Percentiles rank a stretch among this genome's conserved stretches.
phyloP scores from a whole-genome alignment of 2,113 vertebrate species.

The Chrysemys picta region DNA sequence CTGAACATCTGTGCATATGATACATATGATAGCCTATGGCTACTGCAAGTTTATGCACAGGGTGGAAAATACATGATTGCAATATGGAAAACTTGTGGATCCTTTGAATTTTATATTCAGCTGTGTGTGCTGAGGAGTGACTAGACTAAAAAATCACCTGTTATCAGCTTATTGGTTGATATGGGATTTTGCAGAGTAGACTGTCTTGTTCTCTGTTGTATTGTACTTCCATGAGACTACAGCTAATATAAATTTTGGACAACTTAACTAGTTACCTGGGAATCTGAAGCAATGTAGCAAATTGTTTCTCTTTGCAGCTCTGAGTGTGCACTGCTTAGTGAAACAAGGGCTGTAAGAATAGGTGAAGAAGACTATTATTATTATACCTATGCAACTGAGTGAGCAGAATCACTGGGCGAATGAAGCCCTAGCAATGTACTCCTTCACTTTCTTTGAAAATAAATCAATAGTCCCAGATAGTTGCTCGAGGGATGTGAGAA shows the following conservation, averaged over 20 bases:
- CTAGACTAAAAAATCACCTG: neutral
- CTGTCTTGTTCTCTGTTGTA: neutral
- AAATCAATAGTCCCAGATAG: neutral
- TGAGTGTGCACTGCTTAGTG: neutral
- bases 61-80: too few relatives aligned
- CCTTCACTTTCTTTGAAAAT: neutral
- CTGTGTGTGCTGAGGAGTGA: neutral
- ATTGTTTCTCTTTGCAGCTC: neutral
- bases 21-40: too few relatives aligned
- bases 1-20: too few relatives aligned
- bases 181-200: neutral
- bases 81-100: neutral
- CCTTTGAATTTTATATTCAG: neutral
- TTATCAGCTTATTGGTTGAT: neutral
- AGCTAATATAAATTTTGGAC: neutral
- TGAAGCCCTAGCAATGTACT: neutral
- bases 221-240: too few relatives aligned
- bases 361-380: neutral
- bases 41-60: too few relatives aligned
- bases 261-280: neutral
- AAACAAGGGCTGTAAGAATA: neutral
- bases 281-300: neutral
- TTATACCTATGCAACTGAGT: neutral
- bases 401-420: neutral
- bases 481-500: neutral